Base-by-base conservation (phyloP, 1,140 invertebrate genomes). In the Musca vetustissima region DNA sequence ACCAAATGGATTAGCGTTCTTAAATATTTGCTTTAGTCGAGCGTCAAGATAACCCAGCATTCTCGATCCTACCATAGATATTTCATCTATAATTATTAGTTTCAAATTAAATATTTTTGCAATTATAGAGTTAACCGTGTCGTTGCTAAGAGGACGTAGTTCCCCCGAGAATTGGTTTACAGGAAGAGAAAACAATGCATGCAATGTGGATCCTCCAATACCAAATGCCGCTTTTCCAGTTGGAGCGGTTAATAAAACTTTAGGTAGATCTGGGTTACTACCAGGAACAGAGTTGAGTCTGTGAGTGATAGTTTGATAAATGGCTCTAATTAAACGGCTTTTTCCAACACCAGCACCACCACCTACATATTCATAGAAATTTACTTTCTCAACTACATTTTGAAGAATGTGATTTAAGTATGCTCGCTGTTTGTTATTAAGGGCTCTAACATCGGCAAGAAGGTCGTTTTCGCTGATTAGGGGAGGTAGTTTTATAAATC, bases 141-240 rank as follows among this genome's bases (percentile, higher is more conserved):
- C 50, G 15, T 14, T 67, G 13, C 50, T 55, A 11, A 67, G 14
- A 17, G 66, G 66, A 0, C 66, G 24, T 15, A 67, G 13, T 22
- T 52, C 50, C 1, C 49, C 50, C 3, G 66, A 67, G n/a, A 4
- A 32, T 47, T 67, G 50, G 19, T 67, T 67, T 7, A 67, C 17
- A n/a, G 50, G 50, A 6, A 67, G 24, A 2, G 50, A 67, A 25
- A 55, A 67, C 24, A 67, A 4, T 15, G 65, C 14, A 28, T 55
- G 66, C n/a, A 67, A 22, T 8, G 48, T 67, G 11, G 24, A 15
- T 55, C 66, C 49, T 13, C 66, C 66, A 55, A 67, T 67, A 8
- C 66, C 66, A 57, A 67, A 67, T 19, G 66, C 66, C 21, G 66
- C 25, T 24, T 55, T 67, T 55, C 66, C 50, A 36, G 66, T 67